Base-by-base conservation (phyloP, 2,113 vertebrate species). In the Tachuris rubrigastra region DNA sequence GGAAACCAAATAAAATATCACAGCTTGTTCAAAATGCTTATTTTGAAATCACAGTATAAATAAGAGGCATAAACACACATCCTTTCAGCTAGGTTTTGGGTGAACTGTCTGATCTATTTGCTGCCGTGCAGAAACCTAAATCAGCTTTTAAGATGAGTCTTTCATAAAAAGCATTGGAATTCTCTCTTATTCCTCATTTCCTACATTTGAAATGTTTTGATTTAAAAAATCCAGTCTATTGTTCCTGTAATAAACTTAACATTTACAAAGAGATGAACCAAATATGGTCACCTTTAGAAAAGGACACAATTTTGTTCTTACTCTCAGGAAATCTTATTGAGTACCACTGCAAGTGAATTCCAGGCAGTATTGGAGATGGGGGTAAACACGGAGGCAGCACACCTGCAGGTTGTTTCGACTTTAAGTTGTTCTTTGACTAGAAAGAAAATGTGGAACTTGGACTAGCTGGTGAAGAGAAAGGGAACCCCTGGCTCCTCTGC, bases 1-100 rank as follows among this genome's bases (percentile, higher is more conserved):
- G 88, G n/a, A 95, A 96, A 93, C 86, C 83, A 89, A 97, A 93
- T 96, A 92, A 93, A 94, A 87, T 71, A 92, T 93, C 95, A 90
- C 46, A 85, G 77, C 80, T 92, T 93, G 66, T 94, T 96, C 92
- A 73, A 93, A 96, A 87, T 67, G 47, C 80, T 94, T 89, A 87
- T 93, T 95, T 90, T 93, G 69, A 93, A 94, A 94, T 95, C 94
- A 92, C 80, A 17, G 69, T 65, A 71, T 78, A 94, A 96, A 78
- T 86, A 93, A 79, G 53, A 86, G 85, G 42, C 52, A 90, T 86
- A 93, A 85, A 79, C 73, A 90, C 35, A 65, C 15, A 50, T 73
- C 67, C 65, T 79, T 95, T 84, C 93, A 81, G 82, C 42, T 90
- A 60, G 56, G n/a, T 89, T 96, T 92, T 63, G 25, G 85, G 80